phyloP scores from a whole-genome alignment of 35 echinoderm and acorn worm genomes.

The Heliocidaris tuberculata region DNA sequence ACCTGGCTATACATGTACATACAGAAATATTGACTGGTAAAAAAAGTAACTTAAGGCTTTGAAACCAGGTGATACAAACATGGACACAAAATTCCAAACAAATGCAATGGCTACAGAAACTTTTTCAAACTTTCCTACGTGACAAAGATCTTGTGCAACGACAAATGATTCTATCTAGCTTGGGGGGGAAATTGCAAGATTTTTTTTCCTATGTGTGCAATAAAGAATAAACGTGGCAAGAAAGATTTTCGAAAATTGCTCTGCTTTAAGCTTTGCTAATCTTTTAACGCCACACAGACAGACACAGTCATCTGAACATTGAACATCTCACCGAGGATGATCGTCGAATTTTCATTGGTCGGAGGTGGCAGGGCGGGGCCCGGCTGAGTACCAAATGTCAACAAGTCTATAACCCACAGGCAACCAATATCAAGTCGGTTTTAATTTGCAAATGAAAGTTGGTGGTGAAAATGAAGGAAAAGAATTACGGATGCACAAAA shows the following conservation, averaged over 20 bases:
- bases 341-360: conserved; percentile 18
- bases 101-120: neutral
- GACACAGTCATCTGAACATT: neutral
- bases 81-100: no score
- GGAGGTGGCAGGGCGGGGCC: neutral
- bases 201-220: neutral
- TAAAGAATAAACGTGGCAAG: no score
- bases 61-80: no score
- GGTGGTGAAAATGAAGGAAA: neutral
- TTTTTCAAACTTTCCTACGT: neutral
- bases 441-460: neutral
- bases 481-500: neutral
- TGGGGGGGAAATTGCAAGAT: no score
- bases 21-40: no score
- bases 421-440: neutral
- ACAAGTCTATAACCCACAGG: neutral
- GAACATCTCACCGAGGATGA: conserved; percentile 23
- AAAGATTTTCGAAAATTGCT: neutral
- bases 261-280: neutral
- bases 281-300: neutral
- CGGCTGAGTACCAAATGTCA: conserved; percentile 13
- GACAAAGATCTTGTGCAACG: neutral
- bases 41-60: no score
- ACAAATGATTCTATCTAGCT: neutral
- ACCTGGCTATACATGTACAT: no score